A percentile compares a stretch with the other conserved stretches of the same genome.
Conservation (phyloP, 2,888 invertebrate species). For the Chalcosyrphus nemorum region DNA sequence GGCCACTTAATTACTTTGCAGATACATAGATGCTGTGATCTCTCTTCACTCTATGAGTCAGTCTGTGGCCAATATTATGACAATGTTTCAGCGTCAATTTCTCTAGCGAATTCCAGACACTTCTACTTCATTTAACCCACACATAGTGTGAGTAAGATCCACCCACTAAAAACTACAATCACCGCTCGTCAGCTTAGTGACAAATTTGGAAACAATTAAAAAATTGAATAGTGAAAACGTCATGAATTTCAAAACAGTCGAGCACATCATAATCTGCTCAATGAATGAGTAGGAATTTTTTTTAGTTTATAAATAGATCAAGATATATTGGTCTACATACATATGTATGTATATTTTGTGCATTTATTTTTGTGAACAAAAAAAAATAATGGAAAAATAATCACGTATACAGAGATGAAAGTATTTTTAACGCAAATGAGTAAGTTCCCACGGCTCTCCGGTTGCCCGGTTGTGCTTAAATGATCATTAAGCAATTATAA, state of each 20-base stretch:
- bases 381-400: neutral
- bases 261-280: neutral
- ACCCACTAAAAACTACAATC: slow-evolving; percentile 27
- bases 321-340: neutral
- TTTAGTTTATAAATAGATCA: slow-evolving; percentile 9
- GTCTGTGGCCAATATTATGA: neutral
- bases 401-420: neutral
- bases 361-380: neutral
- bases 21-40: neutral
- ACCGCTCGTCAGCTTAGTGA: slow-evolving; percentile 8
- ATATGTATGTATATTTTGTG: neutral
- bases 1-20: slow-evolving; percentile 32
- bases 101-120: slow-evolving; percentile 36
- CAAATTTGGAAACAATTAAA: slow-evolving; percentile 26
- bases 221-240: slow-evolving; percentile 11
- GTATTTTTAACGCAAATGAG: slow-evolving; percentile 2
- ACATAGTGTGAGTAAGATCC: slow-evolving; percentile 27
- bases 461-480: neutral
- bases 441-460: slow-evolving; percentile 29
- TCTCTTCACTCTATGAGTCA: neutral
- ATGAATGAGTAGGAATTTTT: slow-evolving; percentile 21
- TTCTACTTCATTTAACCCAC: slow-evolving; percentile 26
- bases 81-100: neutral
- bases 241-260: neutral
- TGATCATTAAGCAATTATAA: too few relatives aligned